Evolutionary conservation across 2,888 invertebrate genomes (phyloP).

Genomic region (Oligia latruncula): DNA sequence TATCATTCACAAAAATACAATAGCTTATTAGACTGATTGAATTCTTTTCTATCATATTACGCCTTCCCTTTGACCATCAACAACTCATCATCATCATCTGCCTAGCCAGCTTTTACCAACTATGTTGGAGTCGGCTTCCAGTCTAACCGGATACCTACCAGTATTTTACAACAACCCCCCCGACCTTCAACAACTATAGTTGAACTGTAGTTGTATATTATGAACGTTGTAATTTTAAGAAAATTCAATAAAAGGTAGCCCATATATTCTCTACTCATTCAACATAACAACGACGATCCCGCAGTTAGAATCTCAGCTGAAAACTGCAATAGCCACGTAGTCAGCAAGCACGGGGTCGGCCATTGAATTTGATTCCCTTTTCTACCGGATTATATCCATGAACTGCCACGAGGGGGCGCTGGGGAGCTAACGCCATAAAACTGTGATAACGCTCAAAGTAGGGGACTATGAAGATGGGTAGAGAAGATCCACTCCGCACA

Average conservation of each 20-base stretch:
- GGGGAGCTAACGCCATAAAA: conserved; percentile 66
- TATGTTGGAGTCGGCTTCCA: too few relatives aligned
- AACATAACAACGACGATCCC: neutral
- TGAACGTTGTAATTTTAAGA: neutral
- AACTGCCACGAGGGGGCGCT: conserved; percentile 40
- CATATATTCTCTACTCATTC: neutral
- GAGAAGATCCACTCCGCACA: conserved; percentile 18
- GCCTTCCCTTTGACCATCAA: too few relatives aligned
- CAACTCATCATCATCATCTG: neutral
- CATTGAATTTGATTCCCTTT: conserved; percentile 51
- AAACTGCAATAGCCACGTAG: conserved; percentile 27
- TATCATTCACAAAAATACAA: too few relatives aligned
- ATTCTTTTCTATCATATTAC: neutral
- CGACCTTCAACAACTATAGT: neutral
- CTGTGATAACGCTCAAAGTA: conserved; percentile 48
- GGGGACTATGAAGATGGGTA: neutral
- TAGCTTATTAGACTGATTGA: too few relatives aligned
- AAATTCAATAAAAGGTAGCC: neutral
- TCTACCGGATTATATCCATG: conserved; percentile 31
- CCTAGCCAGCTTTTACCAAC: too few relatives aligned
- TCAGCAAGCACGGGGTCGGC: conserved; percentile 4
- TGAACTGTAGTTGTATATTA: too few relatives aligned
- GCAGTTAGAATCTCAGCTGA: conserved; percentile 19
- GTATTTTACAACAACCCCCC: too few relatives aligned
- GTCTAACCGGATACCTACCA: too few relatives aligned